These are phyloP conservation scores for Podargus strigoides DNA, from an alignment of 2,797 vertebrate species.

Conservation along the genomic window DNA sequence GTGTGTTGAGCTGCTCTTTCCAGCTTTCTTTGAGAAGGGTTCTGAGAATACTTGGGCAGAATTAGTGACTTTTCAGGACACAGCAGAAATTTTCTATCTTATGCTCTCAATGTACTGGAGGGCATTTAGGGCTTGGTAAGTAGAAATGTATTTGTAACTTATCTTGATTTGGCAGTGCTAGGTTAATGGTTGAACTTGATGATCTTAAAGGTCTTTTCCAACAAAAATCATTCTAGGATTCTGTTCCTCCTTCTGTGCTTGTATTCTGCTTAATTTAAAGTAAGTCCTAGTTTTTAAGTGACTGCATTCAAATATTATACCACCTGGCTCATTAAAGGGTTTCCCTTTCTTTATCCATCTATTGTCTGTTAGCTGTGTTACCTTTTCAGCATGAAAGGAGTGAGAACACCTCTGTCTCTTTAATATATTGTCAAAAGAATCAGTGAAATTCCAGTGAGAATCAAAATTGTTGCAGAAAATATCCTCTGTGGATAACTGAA, in stretches of 20 bases:
- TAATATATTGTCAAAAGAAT: not conserved
- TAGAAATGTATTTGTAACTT: not conserved
- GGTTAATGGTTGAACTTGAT: too few relatives aligned
- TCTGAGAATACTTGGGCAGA: not conserved
- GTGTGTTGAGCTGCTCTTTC: not conserved
- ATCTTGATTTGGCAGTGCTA: not conserved
- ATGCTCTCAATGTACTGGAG: not conserved
- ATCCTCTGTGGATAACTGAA: not conserved
- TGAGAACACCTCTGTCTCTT: not conserved
- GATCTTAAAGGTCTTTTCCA: too few relatives aligned
- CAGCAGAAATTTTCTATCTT: not conserved
- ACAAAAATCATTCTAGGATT: too few relatives aligned
- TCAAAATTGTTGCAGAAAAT: not conserved
- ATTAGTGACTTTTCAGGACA: not conserved
- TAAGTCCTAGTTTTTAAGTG: not conserved
- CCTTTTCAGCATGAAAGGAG: not conserved
- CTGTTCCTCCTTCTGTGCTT: too few relatives aligned
- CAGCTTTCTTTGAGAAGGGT: not conserved
- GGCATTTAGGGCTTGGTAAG: not conserved
- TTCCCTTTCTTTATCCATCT: not conserved
- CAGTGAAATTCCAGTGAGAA: not conserved
- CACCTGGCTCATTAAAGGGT: not conserved
- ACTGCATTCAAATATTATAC: not conserved
- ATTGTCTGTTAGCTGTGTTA: not conserved
- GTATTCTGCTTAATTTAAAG: not conserved